Evolutionary conservation across 2,113 vertebrate genomes (phyloP), one percentile per base, ranked within the genome.

Genomic region (Smithornis capensis): DNA sequence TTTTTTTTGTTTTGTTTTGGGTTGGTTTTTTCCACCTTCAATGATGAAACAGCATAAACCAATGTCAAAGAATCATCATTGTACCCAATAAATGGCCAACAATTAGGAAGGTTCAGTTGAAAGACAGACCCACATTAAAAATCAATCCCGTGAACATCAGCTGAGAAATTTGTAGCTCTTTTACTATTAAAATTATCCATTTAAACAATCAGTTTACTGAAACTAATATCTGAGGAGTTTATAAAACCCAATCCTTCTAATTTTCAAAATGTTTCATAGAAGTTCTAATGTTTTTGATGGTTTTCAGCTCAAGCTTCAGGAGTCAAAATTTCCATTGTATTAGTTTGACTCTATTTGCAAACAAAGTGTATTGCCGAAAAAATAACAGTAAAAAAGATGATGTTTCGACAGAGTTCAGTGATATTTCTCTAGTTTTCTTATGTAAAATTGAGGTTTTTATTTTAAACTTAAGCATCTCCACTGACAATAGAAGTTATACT

Each of bases 141-240:
- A 65, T 7, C 19, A 31, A 0, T 2, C 0, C 27, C 2, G 1
- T 23, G 42, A 79, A 55, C 8, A 10, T 68, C 33, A n/a, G 33
- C 14, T 59, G 52, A 71, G 27, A 76, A 14, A 1, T 29, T 25
- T 44, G 10, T 7, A 42, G 35, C 2, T 55, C 44, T 88, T 77
- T 52, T 22, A 23, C 47, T 71, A 56, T 19, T 42, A 80, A 28
- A 18, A 37, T 28, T 68, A 64, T 21, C 73, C 12, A 47, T 35
- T 5, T 55, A 80, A 83, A 31, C 3, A 76, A 71, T 6, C 21
- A 14, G 17, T 44, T 60, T 53, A 18, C 28, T 75, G 24, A 75
- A 90, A 55, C 1, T 76, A 52, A 57, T 23, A 69, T 1, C 42
- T 8, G 15, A 5, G 6, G 16, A 45, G 6, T 69, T 81, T 24